Evolutionary conservation across 2,888 invertebrate species (phyloP).

Genomic region (Machimus rusticus): DNA sequence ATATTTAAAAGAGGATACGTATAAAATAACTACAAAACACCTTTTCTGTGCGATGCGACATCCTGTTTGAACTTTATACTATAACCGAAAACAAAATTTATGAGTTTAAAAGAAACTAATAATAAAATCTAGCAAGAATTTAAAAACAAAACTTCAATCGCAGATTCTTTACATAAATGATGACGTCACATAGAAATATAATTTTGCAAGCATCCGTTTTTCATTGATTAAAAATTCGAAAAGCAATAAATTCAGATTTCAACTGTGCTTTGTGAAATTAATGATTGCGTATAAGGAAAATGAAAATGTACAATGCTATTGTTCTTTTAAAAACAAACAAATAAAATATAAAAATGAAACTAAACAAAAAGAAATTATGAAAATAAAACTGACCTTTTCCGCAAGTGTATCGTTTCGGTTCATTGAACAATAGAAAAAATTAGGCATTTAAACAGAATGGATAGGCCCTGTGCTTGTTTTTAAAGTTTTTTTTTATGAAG

Average conservation of each 20-base stretch:
- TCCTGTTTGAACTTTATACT: neutral
- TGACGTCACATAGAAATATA: too few relatives aligned
- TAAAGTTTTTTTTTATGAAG: neutral
- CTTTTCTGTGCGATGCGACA: too few relatives aligned
- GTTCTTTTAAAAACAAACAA: neutral
- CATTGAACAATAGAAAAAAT: constrained; percentile 45
- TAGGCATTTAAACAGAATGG: constrained; percentile 29
- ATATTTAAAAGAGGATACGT: too few relatives aligned
- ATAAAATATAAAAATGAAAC: neutral
- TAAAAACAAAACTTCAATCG: neutral
- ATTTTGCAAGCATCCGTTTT: neutral
- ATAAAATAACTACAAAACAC: too few relatives aligned
- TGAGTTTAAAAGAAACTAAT: neutral
- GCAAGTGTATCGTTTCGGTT: constrained; percentile 42
- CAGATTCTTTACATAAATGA: too few relatives aligned
- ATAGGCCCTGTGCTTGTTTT: neutral
- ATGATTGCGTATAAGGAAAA: neutral
- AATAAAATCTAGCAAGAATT: neutral
- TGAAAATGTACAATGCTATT: neutral
- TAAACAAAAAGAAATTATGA: constrained; percentile 6
- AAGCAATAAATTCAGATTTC: neutral
- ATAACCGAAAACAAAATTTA: neutral
- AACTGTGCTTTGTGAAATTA: neutral
- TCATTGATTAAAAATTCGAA: neutral
- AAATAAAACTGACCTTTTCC: constrained; percentile 43